A percentile compares a stretch with the other conserved stretches of the same genome.
Evolutionary conservation across 2,113 vertebrate species (phyloP).

Genomic region (Climacteris rufus): DNA sequence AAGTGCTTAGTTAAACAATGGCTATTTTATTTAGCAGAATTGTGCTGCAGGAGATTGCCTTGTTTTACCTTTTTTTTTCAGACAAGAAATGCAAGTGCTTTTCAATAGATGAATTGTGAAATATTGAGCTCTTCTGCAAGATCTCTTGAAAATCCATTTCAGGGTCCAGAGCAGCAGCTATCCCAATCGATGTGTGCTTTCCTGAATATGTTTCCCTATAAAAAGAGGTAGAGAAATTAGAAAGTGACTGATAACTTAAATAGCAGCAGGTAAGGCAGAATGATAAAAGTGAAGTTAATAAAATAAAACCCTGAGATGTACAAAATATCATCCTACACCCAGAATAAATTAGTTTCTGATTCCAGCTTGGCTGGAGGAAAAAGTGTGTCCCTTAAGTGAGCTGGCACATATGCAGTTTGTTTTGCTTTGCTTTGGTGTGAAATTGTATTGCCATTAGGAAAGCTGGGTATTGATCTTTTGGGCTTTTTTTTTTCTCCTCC

Average conservation of each 20-base stretch:
- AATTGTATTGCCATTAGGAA: background rate
- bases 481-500: background rate
- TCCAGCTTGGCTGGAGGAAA: background rate
- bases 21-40: background rate
- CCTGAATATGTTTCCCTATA: background rate
- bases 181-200: background rate
- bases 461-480: background rate
- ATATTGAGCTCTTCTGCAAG: conserved; percentile 21
- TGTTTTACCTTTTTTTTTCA: background rate
- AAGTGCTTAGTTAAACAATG: background rate
- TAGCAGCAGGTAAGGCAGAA: background rate
- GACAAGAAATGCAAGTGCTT: background rate
- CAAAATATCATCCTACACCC: background rate
- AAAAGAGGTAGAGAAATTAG: background rate
- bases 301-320: background rate
- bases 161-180: background rate
- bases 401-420: background rate
- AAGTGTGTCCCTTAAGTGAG: background rate
- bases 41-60: background rate
- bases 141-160: conserved; percentile 49
- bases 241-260: background rate
- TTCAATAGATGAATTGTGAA: background rate
- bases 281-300: background rate
- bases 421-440: conserved; percentile 11
- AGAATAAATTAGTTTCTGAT: background rate